Evolutionary conservation across 2,888 invertebrate genomes (phyloP), one percentile per base, ranked within the genome.

Genomic region (Sarcophaga variegata): DNA sequence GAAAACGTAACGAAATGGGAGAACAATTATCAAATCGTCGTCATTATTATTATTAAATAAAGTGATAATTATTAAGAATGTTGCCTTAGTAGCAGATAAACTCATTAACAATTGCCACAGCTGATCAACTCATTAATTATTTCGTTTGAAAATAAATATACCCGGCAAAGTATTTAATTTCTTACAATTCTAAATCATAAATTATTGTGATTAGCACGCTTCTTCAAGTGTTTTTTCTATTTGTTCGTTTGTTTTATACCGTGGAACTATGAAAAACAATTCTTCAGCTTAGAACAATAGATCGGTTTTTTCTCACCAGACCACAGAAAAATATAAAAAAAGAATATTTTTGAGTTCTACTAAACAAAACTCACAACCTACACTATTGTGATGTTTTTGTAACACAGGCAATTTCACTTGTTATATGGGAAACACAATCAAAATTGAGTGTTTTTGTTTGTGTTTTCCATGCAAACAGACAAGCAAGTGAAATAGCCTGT

Each of bases 181-280:
- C 10, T 3, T 54, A 14, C 17, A 54, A 54, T 54, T 17, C 54
- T 64, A 8, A 37, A 37, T 54, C 27, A 75, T 82, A 69, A 86
- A 72, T 71, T 77, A 64, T 47, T 11, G 47, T 60, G 45, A 71
- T 64, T 47, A 86, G 77, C 86, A 83, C 77, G 83, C 83, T 83
- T 83, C 1, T 64, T 80, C 62, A 63, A 54, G 72, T 62, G 22
- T 22, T 22, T 1, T 66, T 27, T 54, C 22, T 59, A 47, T 17
- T 17, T 14, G 49, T 14, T 49, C 17, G 4, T 54, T 54, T 14
- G 14, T 54, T 37, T 37, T 37, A 0, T 37, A 37, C 8, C 37
- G 37, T 37, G 37, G 8, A 37, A 37, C 0, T 10, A 10, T 37
- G 8, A 8, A 37, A 37, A 37, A 37, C 8, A 37, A 37, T 37